Percentiles rank a stretch among this genome's conserved stretches.
Evolutionary conservation across 2,888 invertebrate species (phyloP).

Genomic region (Parthenolecanium corni): DNA sequence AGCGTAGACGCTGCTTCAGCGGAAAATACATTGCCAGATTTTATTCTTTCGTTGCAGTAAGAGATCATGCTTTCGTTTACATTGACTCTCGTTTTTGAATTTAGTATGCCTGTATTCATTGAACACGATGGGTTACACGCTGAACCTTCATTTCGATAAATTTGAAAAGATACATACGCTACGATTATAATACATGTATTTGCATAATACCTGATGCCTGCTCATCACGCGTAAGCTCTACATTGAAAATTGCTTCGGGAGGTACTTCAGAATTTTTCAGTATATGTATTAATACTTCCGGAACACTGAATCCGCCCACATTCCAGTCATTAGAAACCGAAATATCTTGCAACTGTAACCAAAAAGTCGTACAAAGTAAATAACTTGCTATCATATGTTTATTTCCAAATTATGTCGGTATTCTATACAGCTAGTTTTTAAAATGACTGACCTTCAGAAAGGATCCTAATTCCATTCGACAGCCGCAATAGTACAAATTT

Average conservation of each 20-base stretch:
- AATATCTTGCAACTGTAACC: slow-evolving; percentile 7
- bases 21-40: neutral
- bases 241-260: slow-evolving; percentile 12
- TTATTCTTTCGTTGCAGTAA: slow-evolving; percentile 8
- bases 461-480: slow-evolving; percentile 31
- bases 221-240: slow-evolving; percentile 9
- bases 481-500: slow-evolving; percentile 69
- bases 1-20: neutral
- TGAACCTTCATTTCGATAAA: neutral
- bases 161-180: neutral
- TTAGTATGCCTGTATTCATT: neutral
- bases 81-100: slow-evolving; percentile 3
- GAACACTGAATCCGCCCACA: slow-evolving; percentile 17
- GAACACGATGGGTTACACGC: neutral
- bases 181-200: neutral
- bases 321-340: slow-evolving; percentile 10
- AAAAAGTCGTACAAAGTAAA: neutral
- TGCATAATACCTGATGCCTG: slow-evolving; percentile 7
- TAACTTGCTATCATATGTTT: neutral
- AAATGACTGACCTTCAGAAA: slow-evolving; percentile 31
- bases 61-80: slow-evolving; percentile 7
- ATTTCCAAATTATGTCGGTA: neutral
- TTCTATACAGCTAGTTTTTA: no score
- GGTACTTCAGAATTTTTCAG: neutral
- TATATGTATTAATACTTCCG: neutral